Evolutionary conservation across 2,888 invertebrate species (phyloP).

Genomic region (Ellobium chinense): DNA sequence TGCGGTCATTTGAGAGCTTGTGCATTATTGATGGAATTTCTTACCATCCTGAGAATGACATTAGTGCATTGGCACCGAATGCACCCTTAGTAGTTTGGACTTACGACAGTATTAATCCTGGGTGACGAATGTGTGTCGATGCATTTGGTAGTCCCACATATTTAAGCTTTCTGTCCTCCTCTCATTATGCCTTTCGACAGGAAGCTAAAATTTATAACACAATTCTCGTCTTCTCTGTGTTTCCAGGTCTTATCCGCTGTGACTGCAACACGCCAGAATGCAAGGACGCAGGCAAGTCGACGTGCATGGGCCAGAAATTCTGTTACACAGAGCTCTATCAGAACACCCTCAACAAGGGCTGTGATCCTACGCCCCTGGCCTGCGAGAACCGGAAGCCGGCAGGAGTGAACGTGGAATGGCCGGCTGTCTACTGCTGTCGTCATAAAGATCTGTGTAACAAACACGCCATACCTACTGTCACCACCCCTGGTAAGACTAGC

Average conservation of each 20-base stretch:
- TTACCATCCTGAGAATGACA: no score
- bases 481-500: conserved; percentile 26
- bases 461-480: conserved; percentile 66
- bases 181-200: not conserved
- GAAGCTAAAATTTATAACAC: no score
- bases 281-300: conserved; percentile 57
- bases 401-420: conserved; percentile 73
- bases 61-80: no score
- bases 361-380: conserved; percentile 76
- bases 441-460: conserved; percentile 75
- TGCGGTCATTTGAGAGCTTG: no score
- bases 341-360: conserved; percentile 74
- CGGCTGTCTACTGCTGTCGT: conserved; percentile 78
- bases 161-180: not conserved
- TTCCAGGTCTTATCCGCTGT: conserved; percentile 66
- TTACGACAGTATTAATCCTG: no score
- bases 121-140: no score
- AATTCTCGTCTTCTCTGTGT: no score
- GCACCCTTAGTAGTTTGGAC: no score
- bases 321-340: conserved; percentile 79
- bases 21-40: no score
- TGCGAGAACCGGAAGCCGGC: conserved; percentile 79
- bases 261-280: conserved; percentile 79
- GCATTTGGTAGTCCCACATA: no score
- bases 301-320: conserved; percentile 75